A percentile compares a stretch with the other conserved stretches of the same genome.
phyloP scores from a whole-genome alignment of 53 echinoderm and acorn worm genomes.

The Paracentrotus lividus region DNA sequence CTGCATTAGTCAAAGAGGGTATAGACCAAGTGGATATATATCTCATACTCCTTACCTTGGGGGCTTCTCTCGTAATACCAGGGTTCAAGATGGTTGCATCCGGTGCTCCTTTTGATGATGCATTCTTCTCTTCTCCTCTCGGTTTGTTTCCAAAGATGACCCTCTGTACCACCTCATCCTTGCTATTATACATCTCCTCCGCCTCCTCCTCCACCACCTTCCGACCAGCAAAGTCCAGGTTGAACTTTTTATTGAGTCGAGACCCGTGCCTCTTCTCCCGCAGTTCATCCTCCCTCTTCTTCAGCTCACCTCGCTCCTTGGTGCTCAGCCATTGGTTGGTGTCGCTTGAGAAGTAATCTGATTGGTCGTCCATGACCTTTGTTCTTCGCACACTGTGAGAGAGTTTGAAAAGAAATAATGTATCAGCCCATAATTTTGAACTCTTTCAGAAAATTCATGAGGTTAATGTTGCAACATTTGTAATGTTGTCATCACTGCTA shows the following conservation, averaged over 20 bases:
- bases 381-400: conserved; percentile 79
- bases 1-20: too few relatives aligned
- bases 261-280: conserved; percentile 88
- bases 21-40: too few relatives aligned
- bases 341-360: conserved; percentile 97
- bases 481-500: too few relatives aligned
- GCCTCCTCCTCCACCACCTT: conserved; percentile 81
- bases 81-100: conserved; percentile 86
- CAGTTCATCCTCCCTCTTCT: conserved; percentile 80
- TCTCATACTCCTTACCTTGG: conserved; percentile 73
- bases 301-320: conserved; percentile 78
- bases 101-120: not conserved
- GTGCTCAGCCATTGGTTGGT: conserved; percentile 92
- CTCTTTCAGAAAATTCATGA: too few relatives aligned
- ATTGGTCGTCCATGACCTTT: conserved; percentile 94
- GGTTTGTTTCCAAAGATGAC: conserved; percentile 84
- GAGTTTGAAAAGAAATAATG: not conserved
- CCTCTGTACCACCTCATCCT: conserved; percentile 91
- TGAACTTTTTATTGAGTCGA: conserved; percentile 88
- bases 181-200: conserved; percentile 91
- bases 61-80: conserved; percentile 77
- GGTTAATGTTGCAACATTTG: too few relatives aligned
- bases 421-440: too few relatives aligned
- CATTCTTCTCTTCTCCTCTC: not conserved
- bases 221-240: conserved; percentile 97